Conservation (phyloP, 2,888 invertebrate genomes). For the Drosophila kokeensis region DNA sequence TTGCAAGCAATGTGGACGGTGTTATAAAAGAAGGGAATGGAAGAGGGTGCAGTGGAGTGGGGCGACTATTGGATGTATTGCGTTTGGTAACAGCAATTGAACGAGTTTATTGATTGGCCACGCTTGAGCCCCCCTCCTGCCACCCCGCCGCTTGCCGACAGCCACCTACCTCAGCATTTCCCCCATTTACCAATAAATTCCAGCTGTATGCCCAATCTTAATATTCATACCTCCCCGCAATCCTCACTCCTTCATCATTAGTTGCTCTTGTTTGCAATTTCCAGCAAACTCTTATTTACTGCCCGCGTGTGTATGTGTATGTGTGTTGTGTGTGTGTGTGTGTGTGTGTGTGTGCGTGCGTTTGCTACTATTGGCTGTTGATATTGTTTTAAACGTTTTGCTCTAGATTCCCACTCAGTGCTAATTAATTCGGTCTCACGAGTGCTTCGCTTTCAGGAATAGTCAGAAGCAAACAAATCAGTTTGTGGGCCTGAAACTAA, state of each 20-base stretch:
- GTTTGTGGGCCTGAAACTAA: not conserved
- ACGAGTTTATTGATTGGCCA: constrained; percentile 60
- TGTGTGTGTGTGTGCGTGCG: not conserved
- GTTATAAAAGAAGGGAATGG: not conserved
- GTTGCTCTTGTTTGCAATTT: constrained; percentile 5
- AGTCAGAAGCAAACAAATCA: not conserved
- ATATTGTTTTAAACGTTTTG: constrained; percentile 65
- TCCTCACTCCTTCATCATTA: not conserved
- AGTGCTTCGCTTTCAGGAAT: not conserved
- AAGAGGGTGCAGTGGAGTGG: constrained; percentile 33
- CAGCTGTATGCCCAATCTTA: constrained; percentile 10
- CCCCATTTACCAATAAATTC: not conserved
- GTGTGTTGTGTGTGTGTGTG: not conserved
- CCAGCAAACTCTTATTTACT: constrained; percentile 9
- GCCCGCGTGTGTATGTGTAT: not conserved
- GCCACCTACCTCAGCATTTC: too few relatives aligned
- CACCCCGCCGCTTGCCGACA: not conserved
- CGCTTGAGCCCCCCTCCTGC: not conserved
- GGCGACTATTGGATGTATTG: constrained; percentile 45
- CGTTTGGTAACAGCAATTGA: constrained; percentile 50
- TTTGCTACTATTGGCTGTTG: constrained; percentile 45
- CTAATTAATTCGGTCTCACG: constrained; percentile 1
- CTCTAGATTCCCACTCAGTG: constrained; percentile 37
- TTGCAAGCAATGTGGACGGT: constrained; percentile 19
- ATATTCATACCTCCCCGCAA: constrained; percentile 7